A percentile compares a stretch with the other conserved stretches of the same genome.
Conservation (phyloP, 2,888 invertebrate species). For the Teleiodes luculella region DNA sequence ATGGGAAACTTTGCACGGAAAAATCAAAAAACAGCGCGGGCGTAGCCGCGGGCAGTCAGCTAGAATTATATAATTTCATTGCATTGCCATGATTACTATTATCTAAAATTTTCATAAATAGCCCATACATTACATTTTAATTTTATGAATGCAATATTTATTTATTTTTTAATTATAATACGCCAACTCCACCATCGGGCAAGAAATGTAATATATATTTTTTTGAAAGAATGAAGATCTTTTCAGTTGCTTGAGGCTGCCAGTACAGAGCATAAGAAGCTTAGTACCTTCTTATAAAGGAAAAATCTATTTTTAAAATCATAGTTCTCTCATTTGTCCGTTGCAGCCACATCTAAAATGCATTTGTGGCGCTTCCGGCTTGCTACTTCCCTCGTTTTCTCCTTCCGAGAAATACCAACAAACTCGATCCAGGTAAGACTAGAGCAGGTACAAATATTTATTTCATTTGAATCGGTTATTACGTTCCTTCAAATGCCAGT, state of each 20-base stretch:
- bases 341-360: conserved; percentile 44
- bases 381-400: conserved; percentile 31
- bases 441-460: conserved; percentile 26
- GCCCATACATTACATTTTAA: background rate
- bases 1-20: no score
- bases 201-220: no score
- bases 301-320: conserved; percentile 20
- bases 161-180: background rate
- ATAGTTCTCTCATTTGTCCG: conserved; percentile 34
- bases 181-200: no score
- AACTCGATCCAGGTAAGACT: conserved; percentile 7
- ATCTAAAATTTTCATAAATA: no score
- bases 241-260: background rate
- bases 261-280: background rate
- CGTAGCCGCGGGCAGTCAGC: no score
- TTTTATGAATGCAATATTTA: background rate
- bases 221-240: background rate
- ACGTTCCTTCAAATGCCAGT: background rate
- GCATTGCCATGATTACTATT: no score
- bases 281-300: conserved; percentile 4
- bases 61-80: no score
- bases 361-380: conserved; percentile 40
- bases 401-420: conserved; percentile 16
- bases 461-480: conserved; percentile 13
- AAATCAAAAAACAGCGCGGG: no score